These are phyloP conservation scores for Aplochiton taeniatus DNA, from an alignment of 2,797 vertebrate species.

Conservation along the genomic window DNA sequence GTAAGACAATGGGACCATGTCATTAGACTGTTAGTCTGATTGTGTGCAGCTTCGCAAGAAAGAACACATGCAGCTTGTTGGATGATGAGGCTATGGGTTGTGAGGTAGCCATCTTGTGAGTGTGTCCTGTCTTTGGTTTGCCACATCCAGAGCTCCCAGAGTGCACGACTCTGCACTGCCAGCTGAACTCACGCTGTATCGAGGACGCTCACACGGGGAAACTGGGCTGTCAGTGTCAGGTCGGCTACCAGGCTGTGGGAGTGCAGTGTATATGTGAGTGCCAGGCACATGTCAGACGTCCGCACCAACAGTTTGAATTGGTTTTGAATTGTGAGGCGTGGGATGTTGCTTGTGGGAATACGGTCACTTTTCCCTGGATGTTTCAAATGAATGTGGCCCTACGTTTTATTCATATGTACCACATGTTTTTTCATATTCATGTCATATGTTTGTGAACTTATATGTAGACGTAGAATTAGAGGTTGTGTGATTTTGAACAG, in stretches of 20 bases:
- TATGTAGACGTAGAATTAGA: no score
- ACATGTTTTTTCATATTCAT: no score
- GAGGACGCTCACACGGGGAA: constrained; percentile 64
- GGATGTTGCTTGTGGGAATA: no score
- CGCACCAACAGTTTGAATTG: not conserved
- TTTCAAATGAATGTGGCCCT: no score
- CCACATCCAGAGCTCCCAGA: constrained; percentile 76
- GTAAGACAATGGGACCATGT: no score
- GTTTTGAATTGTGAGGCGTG: no score
- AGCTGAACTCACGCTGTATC: constrained; percentile 78
- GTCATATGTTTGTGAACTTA: no score
- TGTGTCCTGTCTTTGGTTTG: constrained; percentile 17
- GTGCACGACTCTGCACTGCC: constrained; percentile 79
- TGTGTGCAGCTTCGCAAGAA: not conserved
- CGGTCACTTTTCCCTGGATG: no score
- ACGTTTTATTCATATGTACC: no score
- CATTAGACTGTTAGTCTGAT: not conserved
- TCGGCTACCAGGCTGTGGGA: constrained; percentile 68
- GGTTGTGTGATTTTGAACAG: no score
- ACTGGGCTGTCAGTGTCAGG: constrained; percentile 82
- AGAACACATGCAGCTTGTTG: no score
- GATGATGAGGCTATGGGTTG: not conserved
- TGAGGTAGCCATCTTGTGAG: not conserved
- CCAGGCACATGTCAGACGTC: not conserved
- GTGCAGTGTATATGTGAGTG: constrained; percentile 82